Conservation (phyloP, 37 sponge, comb jelly and placozoan species). For the Cladorhizidae sp. region DNA sequence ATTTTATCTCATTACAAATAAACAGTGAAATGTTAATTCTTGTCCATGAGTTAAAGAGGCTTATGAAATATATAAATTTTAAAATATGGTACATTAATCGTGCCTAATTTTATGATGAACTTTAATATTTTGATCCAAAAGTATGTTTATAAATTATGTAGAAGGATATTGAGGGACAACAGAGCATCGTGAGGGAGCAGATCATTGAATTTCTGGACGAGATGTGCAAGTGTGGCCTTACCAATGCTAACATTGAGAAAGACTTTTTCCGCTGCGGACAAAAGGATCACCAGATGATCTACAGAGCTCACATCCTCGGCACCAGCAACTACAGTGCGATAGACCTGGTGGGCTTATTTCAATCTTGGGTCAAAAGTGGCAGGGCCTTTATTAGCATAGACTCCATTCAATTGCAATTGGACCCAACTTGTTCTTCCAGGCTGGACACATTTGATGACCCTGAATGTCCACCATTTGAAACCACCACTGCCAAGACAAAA, state of each 20-base stretch:
- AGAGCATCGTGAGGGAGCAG: neutral
- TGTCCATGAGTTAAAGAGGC: too few relatives aligned
- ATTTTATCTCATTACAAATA: too few relatives aligned
- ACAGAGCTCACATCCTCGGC: slow-evolving; percentile 33
- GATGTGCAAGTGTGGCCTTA: slow-evolving; percentile 15
- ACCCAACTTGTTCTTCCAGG: slow-evolving; percentile 10
- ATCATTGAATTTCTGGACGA: neutral
- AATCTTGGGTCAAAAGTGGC: slow-evolving; percentile 19
- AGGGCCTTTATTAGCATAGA: neutral
- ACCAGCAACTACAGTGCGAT: slow-evolving; percentile 1
- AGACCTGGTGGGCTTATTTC: slow-evolving; percentile 19
- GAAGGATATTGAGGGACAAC: neutral
- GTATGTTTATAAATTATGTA: too few relatives aligned
- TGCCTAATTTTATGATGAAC: too few relatives aligned
- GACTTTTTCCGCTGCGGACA: slow-evolving; percentile 23
- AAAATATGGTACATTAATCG: too few relatives aligned
- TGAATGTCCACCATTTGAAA: slow-evolving; percentile 10
- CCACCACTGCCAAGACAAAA: neutral
- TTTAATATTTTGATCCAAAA: too few relatives aligned
- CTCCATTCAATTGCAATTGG: neutral
- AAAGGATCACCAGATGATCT: slow-evolving; percentile 19
- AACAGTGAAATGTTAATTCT: too few relatives aligned
- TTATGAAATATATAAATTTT: too few relatives aligned
- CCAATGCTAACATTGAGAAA: neutral
- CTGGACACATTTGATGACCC: slow-evolving; percentile 17